A percentile compares a stretch with the other conserved stretches of the same genome.
phyloP scores from a whole-genome alignment of 2,113 vertebrate genomes.

The Sterna hirundo region DNA sequence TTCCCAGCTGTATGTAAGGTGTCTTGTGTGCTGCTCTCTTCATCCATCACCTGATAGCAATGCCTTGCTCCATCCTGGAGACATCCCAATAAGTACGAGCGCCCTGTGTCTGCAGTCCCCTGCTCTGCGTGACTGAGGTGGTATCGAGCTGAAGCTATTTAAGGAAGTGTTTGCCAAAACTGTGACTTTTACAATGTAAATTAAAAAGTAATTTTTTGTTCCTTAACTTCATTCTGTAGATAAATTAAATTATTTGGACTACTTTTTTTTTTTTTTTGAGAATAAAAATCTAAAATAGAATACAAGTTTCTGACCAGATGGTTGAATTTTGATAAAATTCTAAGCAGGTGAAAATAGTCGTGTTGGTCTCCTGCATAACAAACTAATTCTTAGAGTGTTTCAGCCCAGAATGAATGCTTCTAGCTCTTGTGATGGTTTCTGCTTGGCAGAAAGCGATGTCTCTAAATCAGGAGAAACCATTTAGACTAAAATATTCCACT shows the following conservation, averaged over 20 bases:
- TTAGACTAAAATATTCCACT: not conserved
- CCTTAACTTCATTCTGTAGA: not conserved
- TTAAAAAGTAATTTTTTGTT: not conserved
- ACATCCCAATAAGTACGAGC: accelerated
- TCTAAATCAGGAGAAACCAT: constrained; percentile 15
- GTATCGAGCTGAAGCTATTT: not conserved
- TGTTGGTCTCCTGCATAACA: not conserved
- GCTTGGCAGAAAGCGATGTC: not conserved
- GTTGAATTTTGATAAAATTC: not conserved
- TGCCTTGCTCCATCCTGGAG: not conserved
- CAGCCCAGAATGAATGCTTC: not conserved
- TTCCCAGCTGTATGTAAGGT: not conserved
- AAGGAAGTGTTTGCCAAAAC: not conserved
- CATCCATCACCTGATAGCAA: not conserved
- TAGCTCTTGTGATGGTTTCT: not conserved
- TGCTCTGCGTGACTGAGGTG: accelerated
- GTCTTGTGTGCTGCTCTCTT: not conserved
- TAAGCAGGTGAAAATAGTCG: not conserved
- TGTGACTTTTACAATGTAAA: not conserved
- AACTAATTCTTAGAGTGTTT: not conserved
- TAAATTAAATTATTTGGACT: not conserved
- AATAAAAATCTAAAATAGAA: not conserved
- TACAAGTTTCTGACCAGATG: not conserved
- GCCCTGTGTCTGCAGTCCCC: not conserved
- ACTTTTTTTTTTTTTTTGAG: no score